Conservation (phyloP, 2,888 invertebrate genomes). For the Phaedon cochleariae region DNA sequence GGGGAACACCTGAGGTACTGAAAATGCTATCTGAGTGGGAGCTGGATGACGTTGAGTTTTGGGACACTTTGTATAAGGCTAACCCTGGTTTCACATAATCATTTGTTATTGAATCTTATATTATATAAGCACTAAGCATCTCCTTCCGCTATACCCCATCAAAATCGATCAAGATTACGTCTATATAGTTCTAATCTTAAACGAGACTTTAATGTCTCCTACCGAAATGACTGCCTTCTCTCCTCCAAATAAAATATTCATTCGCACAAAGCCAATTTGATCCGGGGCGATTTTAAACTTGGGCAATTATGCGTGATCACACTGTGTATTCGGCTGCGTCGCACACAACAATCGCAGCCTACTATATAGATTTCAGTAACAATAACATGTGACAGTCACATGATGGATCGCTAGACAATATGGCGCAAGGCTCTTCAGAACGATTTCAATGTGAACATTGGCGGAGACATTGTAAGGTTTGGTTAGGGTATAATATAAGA, state of each 20-base stretch:
- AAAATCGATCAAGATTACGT: constrained; percentile 1
- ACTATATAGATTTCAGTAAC: constrained; percentile 61
- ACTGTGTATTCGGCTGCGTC: constrained; percentile 53
- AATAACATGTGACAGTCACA: constrained; percentile 61
- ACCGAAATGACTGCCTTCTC: constrained; percentile 52
- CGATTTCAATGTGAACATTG: constrained; percentile 33
- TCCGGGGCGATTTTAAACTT: constrained; percentile 58
- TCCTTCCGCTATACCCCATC: background rate
- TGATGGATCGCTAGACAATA: constrained; percentile 63
- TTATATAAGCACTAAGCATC: no score
- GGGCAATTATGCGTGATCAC: constrained; percentile 62
- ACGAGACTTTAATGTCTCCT: constrained; percentile 57
- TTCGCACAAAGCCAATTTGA: constrained; percentile 61
- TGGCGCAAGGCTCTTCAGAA: constrained; percentile 47
- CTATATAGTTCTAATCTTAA: constrained; percentile 52
- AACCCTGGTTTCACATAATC: no score
- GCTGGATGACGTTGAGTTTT: no score
- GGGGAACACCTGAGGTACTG: no score
- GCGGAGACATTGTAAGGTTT: background rate
- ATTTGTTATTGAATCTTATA: no score
- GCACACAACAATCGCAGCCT: constrained; percentile 56
- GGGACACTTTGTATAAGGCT: no score
- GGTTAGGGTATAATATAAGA: no score
- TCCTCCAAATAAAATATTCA: constrained; percentile 60
- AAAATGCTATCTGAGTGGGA: no score